Base-by-base conservation (phyloP, 1,140 invertebrate species). In the Ptiloglossa arizonensis region DNA sequence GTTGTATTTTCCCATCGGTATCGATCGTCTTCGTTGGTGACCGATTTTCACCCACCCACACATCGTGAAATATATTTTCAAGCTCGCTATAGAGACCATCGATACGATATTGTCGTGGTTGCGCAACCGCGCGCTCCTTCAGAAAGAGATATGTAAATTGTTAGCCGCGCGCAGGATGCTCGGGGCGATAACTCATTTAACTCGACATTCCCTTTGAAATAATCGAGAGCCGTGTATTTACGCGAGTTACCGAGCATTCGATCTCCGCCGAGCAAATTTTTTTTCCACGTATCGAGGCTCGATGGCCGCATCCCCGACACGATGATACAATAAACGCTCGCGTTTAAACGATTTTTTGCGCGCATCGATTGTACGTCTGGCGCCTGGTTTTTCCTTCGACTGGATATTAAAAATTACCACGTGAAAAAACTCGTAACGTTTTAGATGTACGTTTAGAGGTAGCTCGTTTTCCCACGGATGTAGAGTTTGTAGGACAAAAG, bases 61-160 rank as follows among this genome's bases (percentile, higher is more conserved):
- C 35, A 35, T 35, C 35, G 35, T 6, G 35, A 54, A 54, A 22
- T 22, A 22, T 1, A 22, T 2, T 8, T 8, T 6, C 1, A 22
- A 19, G 1, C 5, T 8, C 19, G 5, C 5, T 50, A 50, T 5
- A 22, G 2, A 4, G 22, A 2, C 2, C 13, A 44, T 24, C 11
- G 22, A 44, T 5, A 17, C 13, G 0, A 8, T 62, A 44, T 60
- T 38, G 35, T 44, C 59, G 19, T 4, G 9, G 6, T 62, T 64
- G 13, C 41, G 41, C 41, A 29, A 46, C 13, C 13, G 44, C 17
- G 38, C 41, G 13, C 41, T 27, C 22, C 41, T 19, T 17, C 17
- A 3, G 71, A 24, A 57, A 78, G 70, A 78, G 70, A 78, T 72
- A 81, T 81, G 79, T 66, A 81, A 81, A 81, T 81, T 71, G 48